phyloP scores from a whole-genome alignment of 1,140 invertebrate species.

The Pseudomyrmex concolor region DNA sequence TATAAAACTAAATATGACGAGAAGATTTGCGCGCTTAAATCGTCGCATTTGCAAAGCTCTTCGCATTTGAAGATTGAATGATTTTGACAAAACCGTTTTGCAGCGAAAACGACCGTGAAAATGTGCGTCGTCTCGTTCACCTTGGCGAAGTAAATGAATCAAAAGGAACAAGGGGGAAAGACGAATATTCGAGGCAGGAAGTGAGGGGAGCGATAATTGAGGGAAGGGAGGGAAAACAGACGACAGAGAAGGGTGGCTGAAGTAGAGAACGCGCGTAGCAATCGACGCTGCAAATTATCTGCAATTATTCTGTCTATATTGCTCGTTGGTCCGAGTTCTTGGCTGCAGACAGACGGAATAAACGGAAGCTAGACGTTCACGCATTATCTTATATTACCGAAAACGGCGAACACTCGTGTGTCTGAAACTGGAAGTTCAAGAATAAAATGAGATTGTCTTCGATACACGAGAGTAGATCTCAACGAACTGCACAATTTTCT shows the following conservation, averaged over 20 bases:
- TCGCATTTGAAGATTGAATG: constrained; percentile 1
- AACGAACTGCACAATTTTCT: constrained; percentile 16
- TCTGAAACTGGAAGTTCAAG: not conserved
- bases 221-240: constrained; percentile 60
- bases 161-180: constrained; percentile 45
- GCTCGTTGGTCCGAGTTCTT: constrained; percentile 66
- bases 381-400: constrained; percentile 29
- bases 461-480: not conserved
- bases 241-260: constrained; percentile 66
- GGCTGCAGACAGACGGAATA: constrained; percentile 61
- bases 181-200: constrained; percentile 58
- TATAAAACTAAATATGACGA: constrained; percentile 2
- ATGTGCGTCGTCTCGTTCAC: constrained; percentile 53
- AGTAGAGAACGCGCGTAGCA: constrained; percentile 72
- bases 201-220: constrained; percentile 71
- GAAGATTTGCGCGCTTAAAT: not conserved
- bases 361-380: constrained; percentile 52
- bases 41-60: constrained; percentile 15
- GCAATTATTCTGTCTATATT: constrained; percentile 75
- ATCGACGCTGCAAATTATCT: constrained; percentile 77
- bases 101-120: not conserved
- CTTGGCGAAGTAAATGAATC: constrained; percentile 67
- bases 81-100: constrained; percentile 39
- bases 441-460: constrained; percentile 34
- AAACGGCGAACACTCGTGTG: not conserved